These are phyloP conservation scores for Platycheirus rosarum DNA, from an alignment of 2,888 invertebrate genomes.

Conservation along the genomic window DNA sequence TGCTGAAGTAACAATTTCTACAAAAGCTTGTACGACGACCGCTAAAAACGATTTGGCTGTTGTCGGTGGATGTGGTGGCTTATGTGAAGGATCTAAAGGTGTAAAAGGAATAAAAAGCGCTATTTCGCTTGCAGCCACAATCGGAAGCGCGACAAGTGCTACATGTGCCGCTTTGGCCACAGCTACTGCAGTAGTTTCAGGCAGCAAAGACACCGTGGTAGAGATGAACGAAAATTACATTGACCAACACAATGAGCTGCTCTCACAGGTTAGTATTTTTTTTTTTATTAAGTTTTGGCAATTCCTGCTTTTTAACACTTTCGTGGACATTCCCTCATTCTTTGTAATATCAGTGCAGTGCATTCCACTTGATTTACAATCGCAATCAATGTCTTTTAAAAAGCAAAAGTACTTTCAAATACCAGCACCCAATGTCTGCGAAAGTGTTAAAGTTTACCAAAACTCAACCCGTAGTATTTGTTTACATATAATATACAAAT, in stretches of 20 bases:
- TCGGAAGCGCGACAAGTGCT: slow-evolving; percentile 55
- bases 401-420: not conserved
- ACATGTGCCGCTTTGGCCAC: slow-evolving; percentile 60
- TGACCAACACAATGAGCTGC: slow-evolving; percentile 70
- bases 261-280: slow-evolving; percentile 44
- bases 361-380: slow-evolving; percentile 19
- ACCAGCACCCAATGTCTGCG: too few relatives aligned
- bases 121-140: slow-evolving; percentile 56
- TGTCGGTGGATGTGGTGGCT: slow-evolving; percentile 62
- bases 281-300: too few relatives aligned
- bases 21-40: slow-evolving; percentile 40
- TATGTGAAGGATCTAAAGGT: slow-evolving; percentile 57
- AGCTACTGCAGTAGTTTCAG: slow-evolving; percentile 76
- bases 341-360: not conserved
- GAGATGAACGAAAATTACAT: slow-evolving; percentile 82
- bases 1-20: slow-evolving; percentile 46
- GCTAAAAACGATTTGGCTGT: slow-evolving; percentile 44
- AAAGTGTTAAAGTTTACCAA: slow-evolving; percentile 54
- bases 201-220: slow-evolving; percentile 83
- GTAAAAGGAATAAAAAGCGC: slow-evolving; percentile 36
- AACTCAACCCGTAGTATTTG: slow-evolving; percentile 45
- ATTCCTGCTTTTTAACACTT: slow-evolving; percentile 72
- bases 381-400: slow-evolving; percentile 5
- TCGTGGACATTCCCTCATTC: slow-evolving; percentile 14
- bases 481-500: slow-evolving; percentile 19